A percentile compares a stretch with the other conserved stretches of the same genome.
Conservation (phyloP, 2,113 vertebrate genomes). For the Crotalus helleri region DNA sequence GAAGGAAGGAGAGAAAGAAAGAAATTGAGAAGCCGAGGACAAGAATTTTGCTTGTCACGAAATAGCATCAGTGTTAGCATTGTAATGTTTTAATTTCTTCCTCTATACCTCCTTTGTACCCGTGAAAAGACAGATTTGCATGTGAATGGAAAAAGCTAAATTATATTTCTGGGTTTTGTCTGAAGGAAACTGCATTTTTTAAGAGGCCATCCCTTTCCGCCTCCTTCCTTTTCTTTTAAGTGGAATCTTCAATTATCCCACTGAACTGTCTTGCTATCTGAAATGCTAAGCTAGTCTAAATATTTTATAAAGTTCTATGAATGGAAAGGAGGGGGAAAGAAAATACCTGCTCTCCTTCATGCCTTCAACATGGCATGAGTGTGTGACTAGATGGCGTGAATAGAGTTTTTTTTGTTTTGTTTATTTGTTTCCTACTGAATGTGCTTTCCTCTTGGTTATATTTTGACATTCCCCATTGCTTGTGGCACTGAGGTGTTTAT, state of each 20-base stretch:
- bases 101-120: conserved; percentile 56
- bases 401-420: background rate
- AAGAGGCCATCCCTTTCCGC: conserved; percentile 35
- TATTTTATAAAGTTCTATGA: conserved; percentile 60
- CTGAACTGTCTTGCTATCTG: conserved; percentile 53
- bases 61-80: conserved; percentile 58
- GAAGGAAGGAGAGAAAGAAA: conserved; percentile 10
- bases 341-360: conserved; percentile 26
- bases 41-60: conserved; percentile 55
- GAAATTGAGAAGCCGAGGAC: conserved; percentile 56
- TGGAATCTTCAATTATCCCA: conserved; percentile 44
- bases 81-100: conserved; percentile 69
- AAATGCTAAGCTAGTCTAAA: conserved; percentile 61
- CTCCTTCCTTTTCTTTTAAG: conserved; percentile 44
- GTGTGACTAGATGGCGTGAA: background rate
- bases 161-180: conserved; percentile 55
- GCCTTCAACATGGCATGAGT: background rate
- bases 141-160: conserved; percentile 61
- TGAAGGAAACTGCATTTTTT: conserved; percentile 53
- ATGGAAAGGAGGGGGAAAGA: background rate
- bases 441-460: background rate
- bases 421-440: conserved; percentile 2
- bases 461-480: background rate
- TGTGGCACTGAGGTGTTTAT: background rate
- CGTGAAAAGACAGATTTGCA: conserved; percentile 65